Percentiles rank a stretch among this genome's conserved stretches.
These are phyloP conservation scores for Rutpela maculata DNA, from an alignment of 2,888 invertebrate genomes.

Conservation along the genomic window DNA sequence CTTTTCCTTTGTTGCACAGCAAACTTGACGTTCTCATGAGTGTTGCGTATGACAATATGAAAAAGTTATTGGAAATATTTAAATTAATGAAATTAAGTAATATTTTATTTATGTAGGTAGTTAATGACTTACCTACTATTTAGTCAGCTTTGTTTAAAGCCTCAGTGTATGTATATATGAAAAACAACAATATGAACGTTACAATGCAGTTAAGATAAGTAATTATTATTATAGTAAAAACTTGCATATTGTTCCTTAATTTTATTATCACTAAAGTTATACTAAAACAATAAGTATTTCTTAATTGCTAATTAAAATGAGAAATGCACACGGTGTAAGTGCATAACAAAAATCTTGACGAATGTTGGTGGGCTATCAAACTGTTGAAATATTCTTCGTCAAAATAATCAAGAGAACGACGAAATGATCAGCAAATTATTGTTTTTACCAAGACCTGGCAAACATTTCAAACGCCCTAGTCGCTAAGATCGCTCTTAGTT, in stretches of 20 bases:
- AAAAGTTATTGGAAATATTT: slow-evolving; percentile 28
- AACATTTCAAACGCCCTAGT: too few relatives aligned
- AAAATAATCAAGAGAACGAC: too few relatives aligned
- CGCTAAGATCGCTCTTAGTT: too few relatives aligned
- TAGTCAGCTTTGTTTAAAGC: slow-evolving; percentile 6
- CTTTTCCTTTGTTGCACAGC: not conserved
- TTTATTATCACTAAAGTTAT: slow-evolving; percentile 13
- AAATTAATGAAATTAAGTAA: slow-evolving; percentile 21
- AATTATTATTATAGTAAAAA: slow-evolving; percentile 32
- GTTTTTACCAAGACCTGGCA: too few relatives aligned
- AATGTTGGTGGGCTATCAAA: too few relatives aligned
- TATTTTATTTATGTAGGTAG: slow-evolving; percentile 16
- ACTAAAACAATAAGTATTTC: not conserved
- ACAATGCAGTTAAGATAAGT: slow-evolving; percentile 14
- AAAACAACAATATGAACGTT: slow-evolving; percentile 3
- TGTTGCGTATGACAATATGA: not conserved
- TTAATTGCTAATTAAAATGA: slow-evolving; percentile 25
- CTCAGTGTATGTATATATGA: not conserved
- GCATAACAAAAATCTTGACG: not conserved
- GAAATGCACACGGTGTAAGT: not conserved
- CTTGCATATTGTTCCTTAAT: not conserved
- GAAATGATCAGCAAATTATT: too few relatives aligned
- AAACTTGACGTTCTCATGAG: not conserved
- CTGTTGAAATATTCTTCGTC: too few relatives aligned
- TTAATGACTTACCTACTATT: slow-evolving; percentile 26